Percentiles rank a stretch among this genome's conserved stretches.
phyloP scores from a whole-genome alignment of 2,113 vertebrate genomes.

The Conger conger region DNA sequence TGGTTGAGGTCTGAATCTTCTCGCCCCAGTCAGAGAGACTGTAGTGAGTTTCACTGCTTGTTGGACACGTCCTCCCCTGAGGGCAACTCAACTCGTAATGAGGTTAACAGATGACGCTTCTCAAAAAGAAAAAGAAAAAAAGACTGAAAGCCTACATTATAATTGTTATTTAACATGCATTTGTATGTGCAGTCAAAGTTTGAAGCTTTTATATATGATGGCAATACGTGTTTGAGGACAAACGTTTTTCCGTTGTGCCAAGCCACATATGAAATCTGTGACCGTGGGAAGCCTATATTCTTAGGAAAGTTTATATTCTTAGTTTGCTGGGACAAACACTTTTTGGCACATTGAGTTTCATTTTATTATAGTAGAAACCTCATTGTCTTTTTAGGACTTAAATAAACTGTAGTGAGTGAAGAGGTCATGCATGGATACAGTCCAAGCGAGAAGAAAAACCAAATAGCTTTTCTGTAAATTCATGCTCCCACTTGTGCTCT shows the following conservation, averaged over 20 bases:
- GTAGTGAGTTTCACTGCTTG: neutral
- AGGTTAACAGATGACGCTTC: neutral
- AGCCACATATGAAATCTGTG: neutral
- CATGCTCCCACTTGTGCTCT: neutral
- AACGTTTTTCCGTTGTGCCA: neutral
- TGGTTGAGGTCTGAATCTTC: neutral
- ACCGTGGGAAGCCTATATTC: neutral
- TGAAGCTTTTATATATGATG: neutral
- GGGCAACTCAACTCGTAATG: neutral
- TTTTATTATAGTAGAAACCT: neutral
- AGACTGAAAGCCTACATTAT: neutral
- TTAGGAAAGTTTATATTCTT: neutral
- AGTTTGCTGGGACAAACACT: neutral
- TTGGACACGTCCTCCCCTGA: neutral
- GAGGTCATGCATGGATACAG: neutral
- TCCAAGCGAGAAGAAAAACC: neutral
- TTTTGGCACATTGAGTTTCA: neutral
- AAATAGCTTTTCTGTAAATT: neutral
- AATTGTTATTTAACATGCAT: neutral
- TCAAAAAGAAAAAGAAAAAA: neutral
- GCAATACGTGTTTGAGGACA: neutral
- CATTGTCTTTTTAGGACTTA: neutral
- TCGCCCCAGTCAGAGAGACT: neutral
- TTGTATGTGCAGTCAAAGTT: neutral
- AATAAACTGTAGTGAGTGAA: neutral